A percentile compares a stretch with the other conserved stretches of the same genome.
These are phyloP conservation scores for Xestia c-nigrum DNA, from an alignment of 2,888 invertebrate genomes.

Conservation along the genomic window DNA sequence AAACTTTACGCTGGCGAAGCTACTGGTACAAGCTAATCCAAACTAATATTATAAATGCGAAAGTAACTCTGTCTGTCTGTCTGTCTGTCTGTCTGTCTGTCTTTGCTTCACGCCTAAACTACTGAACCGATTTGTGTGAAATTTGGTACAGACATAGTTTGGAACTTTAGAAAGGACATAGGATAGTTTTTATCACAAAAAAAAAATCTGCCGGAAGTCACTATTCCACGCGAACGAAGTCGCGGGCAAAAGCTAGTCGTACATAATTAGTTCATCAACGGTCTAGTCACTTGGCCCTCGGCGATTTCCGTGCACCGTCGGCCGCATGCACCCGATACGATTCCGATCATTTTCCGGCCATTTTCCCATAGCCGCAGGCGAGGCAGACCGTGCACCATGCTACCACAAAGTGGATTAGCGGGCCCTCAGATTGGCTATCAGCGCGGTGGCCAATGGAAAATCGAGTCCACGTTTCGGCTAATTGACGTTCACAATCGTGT, in stretches of 20 bases:
- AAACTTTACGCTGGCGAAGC: no score
- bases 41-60: no score
- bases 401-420: conserved; percentile 78
- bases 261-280: conserved; percentile 41
- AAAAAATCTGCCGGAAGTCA: no score
- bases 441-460: conserved; percentile 64
- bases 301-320: conserved; percentile 47
- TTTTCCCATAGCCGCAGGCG: conserved; percentile 71
- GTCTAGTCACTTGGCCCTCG: conserved; percentile 22
- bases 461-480: conserved; percentile 66
- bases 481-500: conserved; percentile 53
- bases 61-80: no score
- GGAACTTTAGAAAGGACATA: no score
- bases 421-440: conserved; percentile 67
- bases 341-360: conserved; percentile 73
- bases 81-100: no score
- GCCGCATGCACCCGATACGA: conserved; percentile 50
- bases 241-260: not conserved
- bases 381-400: conserved; percentile 66
- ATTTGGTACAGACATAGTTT: no score
- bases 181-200: no score
- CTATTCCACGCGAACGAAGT: no score
- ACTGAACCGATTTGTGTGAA: no score
- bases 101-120: no score
- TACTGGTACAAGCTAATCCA: no score